A percentile compares a stretch with the other conserved stretches of the same genome.
These are phyloP conservation scores for Ivindomyrus marchei DNA, from an alignment of 2,113 vertebrate genomes.

Conservation along the genomic window DNA sequence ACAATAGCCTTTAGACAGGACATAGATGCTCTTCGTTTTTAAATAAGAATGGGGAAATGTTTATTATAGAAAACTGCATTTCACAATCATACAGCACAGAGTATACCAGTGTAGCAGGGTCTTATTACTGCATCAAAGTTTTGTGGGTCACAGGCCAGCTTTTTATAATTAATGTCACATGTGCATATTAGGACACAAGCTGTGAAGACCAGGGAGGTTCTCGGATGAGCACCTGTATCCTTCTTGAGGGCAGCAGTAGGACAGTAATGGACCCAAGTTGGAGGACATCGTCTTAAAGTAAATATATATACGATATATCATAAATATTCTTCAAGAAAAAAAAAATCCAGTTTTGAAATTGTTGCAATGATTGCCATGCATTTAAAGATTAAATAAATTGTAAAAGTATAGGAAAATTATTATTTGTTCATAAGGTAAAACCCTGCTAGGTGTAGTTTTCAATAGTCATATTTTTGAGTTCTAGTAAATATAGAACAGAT, in stretches of 20 bases:
- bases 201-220: constrained; percentile 32
- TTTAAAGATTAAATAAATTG: constrained; percentile 49
- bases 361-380: constrained; percentile 54
- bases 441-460: constrained; percentile 12
- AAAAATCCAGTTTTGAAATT: constrained; percentile 18
- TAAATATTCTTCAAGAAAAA: constrained; percentile 29
- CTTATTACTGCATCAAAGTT: not conserved
- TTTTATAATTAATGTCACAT: not conserved
- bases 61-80: not conserved
- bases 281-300: constrained; percentile 18
- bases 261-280: constrained; percentile 25
- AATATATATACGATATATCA: constrained; percentile 19
- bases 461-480: constrained; percentile 6
- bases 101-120: not conserved
- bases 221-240: constrained; percentile 45
- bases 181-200: constrained; percentile 19
- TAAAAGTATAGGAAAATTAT: constrained; percentile 37
- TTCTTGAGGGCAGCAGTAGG: constrained; percentile 27
- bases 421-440: constrained; percentile 11
- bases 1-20: not conserved
- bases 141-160: not conserved
- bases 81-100: not conserved
- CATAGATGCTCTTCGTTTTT: not conserved
- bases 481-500: constrained; percentile 29
- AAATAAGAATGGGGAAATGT: not conserved